phyloP scores from a whole-genome alignment of 1,140 invertebrate genomes.

The Mactra quadrangularis region DNA sequence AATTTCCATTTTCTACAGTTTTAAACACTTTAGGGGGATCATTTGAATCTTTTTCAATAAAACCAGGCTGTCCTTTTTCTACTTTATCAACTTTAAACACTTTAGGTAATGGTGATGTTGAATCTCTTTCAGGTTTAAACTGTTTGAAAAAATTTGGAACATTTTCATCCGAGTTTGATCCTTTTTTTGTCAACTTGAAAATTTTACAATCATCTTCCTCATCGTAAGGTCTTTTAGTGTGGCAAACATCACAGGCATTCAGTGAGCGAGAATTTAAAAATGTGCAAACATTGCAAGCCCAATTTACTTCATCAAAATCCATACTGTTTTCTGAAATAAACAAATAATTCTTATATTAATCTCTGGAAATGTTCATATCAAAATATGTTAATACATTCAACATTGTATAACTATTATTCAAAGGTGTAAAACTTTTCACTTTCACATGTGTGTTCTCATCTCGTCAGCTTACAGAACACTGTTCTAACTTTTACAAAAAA shows the following conservation, averaged over 20 bases:
- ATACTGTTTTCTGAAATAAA: not conserved
- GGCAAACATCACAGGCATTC: conserved; percentile 41
- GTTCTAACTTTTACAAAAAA: too few relatives aligned
- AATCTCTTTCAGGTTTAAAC: not conserved
- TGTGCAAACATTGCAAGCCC: conserved; percentile 38
- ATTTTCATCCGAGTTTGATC: not conserved
- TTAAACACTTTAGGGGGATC: conserved; percentile 44
- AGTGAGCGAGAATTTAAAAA: conserved; percentile 12
- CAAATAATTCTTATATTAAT: too few relatives aligned
- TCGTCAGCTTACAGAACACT: too few relatives aligned
- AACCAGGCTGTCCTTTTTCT: too few relatives aligned
- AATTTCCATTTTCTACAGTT: not conserved
- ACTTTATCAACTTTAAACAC: conserved; percentile 17
- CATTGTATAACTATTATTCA: too few relatives aligned
- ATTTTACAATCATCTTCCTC: conserved; percentile 3
- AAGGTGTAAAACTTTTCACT: too few relatives aligned
- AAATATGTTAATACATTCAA: too few relatives aligned
- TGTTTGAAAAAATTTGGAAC: not conserved
- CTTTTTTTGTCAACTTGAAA: not conserved
- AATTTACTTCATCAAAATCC: conserved; percentile 16
- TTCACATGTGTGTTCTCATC: too few relatives aligned
- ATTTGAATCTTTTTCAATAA: not conserved
- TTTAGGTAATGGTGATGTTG: conserved; percentile 16
- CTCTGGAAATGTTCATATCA: too few relatives aligned
- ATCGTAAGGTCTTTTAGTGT: not conserved